Evolutionary conservation across 2,797 vertebrate genomes (phyloP), one percentile per base, ranked within the genome.

Genomic region (Gymnopithys bicolor): DNA sequence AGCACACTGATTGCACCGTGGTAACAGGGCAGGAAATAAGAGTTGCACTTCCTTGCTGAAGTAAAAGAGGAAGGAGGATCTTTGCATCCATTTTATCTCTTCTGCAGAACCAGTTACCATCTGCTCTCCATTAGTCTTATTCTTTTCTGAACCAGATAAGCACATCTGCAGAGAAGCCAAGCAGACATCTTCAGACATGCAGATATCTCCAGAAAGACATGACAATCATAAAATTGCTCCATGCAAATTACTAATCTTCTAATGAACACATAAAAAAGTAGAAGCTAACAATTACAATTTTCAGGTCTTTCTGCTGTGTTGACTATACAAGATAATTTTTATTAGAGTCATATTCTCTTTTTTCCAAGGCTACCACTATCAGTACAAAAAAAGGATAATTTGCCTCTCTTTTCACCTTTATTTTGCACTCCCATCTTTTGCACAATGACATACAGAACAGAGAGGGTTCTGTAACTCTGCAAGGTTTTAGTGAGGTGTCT

Each of bases 101-200:
- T 89, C 60, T 68, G 32, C 53, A 91, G 52, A 85, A 28, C 32
- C 35, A 30, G n/a, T 62, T 74, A 37, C n/a, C 35, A n/a, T 93
- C 68, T 94, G 81, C 16, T 89, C 16, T 59, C 41, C 33, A 22
- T 90, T 58, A 90, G 11, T 43, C 27, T 55, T 87, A 77, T 41
- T 87, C 15, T 83, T 19, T 46, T 89, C 37, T 87, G 67, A 80
- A 93, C 89, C 56, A 68, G 84, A 52, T 84, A 87, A 82, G 45
- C 39, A 48, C n/a, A 77, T 74, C 77, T 86, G 48, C 81, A 76
- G 63, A 76, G 37, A 94, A 93, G 35, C 59, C 67, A 84, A 33
- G 17, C 51, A 88, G 49, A 37, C 80, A 62, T 56, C 67, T 91
- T 28, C 82, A 94, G 70, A 75, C 52, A 37, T 7, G 11, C 59